A percentile compares a stretch with the other conserved stretches of the same genome.
Conservation (phyloP, 1,140 invertebrate species). For the Drosophila kohkoa region DNA sequence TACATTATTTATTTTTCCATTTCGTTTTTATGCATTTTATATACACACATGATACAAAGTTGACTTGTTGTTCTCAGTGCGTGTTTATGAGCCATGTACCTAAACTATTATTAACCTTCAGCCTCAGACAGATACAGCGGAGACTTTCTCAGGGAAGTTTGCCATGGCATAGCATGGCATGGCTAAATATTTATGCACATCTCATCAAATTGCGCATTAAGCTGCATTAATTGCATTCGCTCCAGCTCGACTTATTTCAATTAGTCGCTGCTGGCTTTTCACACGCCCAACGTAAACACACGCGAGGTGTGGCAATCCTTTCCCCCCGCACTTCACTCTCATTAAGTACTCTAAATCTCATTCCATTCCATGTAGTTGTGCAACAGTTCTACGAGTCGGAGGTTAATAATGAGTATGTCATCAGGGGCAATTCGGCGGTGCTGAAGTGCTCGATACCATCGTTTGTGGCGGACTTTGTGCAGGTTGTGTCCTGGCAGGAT, state of each 20-base stretch:
- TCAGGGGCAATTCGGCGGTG: conserved; percentile 89
- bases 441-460: conserved; percentile 89
- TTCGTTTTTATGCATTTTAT: conserved; percentile 45
- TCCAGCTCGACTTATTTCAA: conserved; percentile 50
- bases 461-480: conserved; percentile 89
- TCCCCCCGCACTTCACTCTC: conserved; percentile 20
- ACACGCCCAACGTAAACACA: conserved; percentile 64
- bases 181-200: conserved; percentile 45
- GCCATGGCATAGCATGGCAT: conserved; percentile 18
- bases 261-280: conserved; percentile 65
- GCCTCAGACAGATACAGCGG: conserved; percentile 5
- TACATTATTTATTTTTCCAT: conserved; percentile 47
- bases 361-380: conserved; percentile 85
- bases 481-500: conserved; percentile 88
- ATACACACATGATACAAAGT: conserved; percentile 25
- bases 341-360: conserved; percentile 26
- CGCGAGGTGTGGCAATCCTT: conserved; percentile 49
- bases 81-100: conserved; percentile 65
- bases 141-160: conserved; percentile 65
- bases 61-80: conserved; percentile 44
- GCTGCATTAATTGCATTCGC: conserved; percentile 58
- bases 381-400: conserved; percentile 93
- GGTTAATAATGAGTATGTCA: conserved; percentile 91
- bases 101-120: conserved; percentile 67
- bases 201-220: conserved; percentile 62